Percentiles rank a stretch among this genome's conserved stretches.
phyloP scores from a whole-genome alignment of 2,113 vertebrate genomes.

The Apeltes quadracus region DNA sequence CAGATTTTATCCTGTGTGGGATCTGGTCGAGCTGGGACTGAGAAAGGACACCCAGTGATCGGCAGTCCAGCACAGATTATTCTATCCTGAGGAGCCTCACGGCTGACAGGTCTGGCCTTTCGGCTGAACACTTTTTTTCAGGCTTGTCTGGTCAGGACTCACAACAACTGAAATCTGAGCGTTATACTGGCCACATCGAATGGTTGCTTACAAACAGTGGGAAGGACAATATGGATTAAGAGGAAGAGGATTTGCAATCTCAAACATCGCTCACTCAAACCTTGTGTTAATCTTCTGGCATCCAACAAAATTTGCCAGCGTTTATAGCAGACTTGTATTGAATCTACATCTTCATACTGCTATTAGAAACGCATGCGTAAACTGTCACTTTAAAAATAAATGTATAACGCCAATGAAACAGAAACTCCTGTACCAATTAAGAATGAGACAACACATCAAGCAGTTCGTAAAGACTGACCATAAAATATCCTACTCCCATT shows the following conservation, averaged over 20 bases:
- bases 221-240: constrained; percentile 7
- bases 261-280: constrained; percentile 4
- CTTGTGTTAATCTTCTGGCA: neutral
- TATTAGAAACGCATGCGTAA: constrained; percentile 3
- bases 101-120: constrained; percentile 70
- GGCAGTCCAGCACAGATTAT: constrained; percentile 67
- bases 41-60: constrained; percentile 64
- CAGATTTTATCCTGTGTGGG: constrained; percentile 61
- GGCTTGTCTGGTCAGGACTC: constrained; percentile 55
- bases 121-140: constrained; percentile 53
- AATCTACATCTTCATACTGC: neutral
- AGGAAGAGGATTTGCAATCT: neutral
- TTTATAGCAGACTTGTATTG: neutral
- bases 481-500: constrained; percentile 6
- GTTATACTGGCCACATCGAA: constrained; percentile 29
- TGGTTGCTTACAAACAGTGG: constrained; percentile 28
- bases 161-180: constrained; percentile 45
- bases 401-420: neutral
- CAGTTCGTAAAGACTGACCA: constrained; percentile 14
- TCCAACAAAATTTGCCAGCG: neutral
- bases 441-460: constrained; percentile 2
- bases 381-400: constrained; percentile 17
- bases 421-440: neutral
- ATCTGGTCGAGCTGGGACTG: constrained; percentile 39
- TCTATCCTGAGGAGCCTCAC: constrained; percentile 52